Conservation (phyloP, 35 echinoderm and acorn worm species). For the Hemicentrotus pulcherrimus region DNA sequence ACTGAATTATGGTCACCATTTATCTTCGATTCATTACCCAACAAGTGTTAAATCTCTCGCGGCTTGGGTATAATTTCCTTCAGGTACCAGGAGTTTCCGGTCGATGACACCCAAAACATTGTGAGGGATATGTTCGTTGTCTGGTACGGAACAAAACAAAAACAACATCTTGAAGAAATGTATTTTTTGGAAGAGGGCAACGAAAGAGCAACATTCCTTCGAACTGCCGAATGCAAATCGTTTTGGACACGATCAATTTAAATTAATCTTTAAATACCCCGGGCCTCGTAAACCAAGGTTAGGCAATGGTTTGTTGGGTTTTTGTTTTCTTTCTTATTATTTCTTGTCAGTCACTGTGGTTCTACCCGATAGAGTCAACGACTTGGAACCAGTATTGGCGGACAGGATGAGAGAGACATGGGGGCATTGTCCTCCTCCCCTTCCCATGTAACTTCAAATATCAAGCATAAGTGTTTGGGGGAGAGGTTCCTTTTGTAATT, state of each 20-base stretch:
- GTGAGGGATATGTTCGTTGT: not conserved
- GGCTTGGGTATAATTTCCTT: not conserved
- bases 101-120: not conserved
- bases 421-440: too few relatives aligned
- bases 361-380: too few relatives aligned
- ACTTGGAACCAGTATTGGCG: too few relatives aligned
- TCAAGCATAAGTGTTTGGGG: too few relatives aligned
- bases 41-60: slow-evolving; percentile 9
- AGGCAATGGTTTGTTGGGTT: not conserved
- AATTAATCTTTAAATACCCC: not conserved
- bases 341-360: too few relatives aligned
- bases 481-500: too few relatives aligned
- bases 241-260: not conserved
- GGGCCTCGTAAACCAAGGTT: not conserved
- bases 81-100: not conserved
- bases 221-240: not conserved
- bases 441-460: too few relatives aligned
- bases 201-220: not conserved
- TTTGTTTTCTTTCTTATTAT: too few relatives aligned
- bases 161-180: not conserved
- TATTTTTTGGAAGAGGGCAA: not conserved
- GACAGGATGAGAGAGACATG: too few relatives aligned
- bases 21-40: not conserved
- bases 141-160: not conserved
- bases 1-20: not conserved